Evolutionary conservation across 2,113 vertebrate species (phyloP), one percentile per base, ranked within the genome.

Genomic region (Herpailurus yagouaroundi): DNA sequence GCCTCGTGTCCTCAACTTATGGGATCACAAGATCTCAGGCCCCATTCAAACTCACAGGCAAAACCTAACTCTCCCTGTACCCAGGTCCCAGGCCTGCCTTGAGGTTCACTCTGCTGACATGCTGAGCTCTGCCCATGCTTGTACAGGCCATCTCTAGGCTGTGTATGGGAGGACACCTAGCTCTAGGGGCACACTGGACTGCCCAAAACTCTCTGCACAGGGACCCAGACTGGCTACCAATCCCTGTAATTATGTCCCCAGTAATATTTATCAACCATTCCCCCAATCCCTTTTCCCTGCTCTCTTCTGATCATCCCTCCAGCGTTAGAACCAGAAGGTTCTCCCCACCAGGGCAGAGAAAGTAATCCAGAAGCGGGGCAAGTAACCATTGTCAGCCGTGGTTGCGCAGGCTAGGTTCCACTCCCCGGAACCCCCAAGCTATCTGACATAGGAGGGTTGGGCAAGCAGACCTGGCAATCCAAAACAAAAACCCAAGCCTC

Each of bases 41-140:
- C 63, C 57, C 69, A 14, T 7, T 41, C 55, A 91, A 92, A 63
- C 68, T 91, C 96, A 79, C 4, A 14, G 94, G 94, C 97, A 89
- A 95, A 91, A 85, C 60, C 94, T 77, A 55, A 48, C 45, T 38
- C 68, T 45, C 82, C 55, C 69, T 68, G n/a, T 92, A 80, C 71
- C 88, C 66, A 41, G 73, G 84, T 88, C 64, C 80, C 33, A 64
- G 60, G 80, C 88, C 88, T 87, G 93, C 73, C 87, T 38, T 10
- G 79, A 21, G 33, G 2, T 41, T 55, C 80, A n/a, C 5, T 8
- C 41, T 38, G 55, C 52, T 29, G 45, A 50, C 1, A 36, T 25
- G 52, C 66, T 91, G 83, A 91, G 29, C 36, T 80, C 52, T 63
- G 64, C 45, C 55, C 13, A 4, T 8, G 41, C 52, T 45, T 88